Evolutionary conservation across 2,113 vertebrate genomes (phyloP), one percentile per base, ranked within the genome.

Genomic region (Salvelinus sp.): DNA sequence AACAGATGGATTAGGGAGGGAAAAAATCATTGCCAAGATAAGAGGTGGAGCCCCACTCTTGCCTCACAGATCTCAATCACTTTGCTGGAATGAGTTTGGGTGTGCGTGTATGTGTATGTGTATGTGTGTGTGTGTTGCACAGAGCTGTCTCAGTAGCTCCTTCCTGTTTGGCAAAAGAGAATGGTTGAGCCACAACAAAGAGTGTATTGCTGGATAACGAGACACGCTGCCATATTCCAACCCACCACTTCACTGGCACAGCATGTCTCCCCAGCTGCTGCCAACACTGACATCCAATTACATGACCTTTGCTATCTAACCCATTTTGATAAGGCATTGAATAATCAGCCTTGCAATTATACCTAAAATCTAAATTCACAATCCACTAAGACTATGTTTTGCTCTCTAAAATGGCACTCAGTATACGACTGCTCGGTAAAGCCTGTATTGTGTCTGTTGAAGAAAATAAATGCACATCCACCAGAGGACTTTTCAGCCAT

Each of bases 1-100:
- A 83, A 80, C 87, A 89, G 85, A 90, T 88, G 82, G 82, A 81
- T 81, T 57, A 73, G 81, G 67, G 79, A 80, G 64, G 78, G 79
- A 62, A 81, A 87, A 79, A 83, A 23, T 79, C 74, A 79, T 66
- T 79, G 76, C 82, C 75, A 79, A 28, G 77, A 80, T 78, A 68
- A 72, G 65, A 82, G 79, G 76, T 76, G 62, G 6, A 70, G 54
- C 18, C 77, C 63, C 38, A 73, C 72, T 72, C 20, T 85, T 82
- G 86, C 84, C 79, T 83, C 73, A 82, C 78, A 82, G 67, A 89
- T 83, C 80, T 82, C 71, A 82, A 72, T 83, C 69, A 72, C 80
- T 84, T 76, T 77, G 77, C 82, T 69, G 72, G 69, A 71, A 81
- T 82, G 74, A 75, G 48, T 54, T 10, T 16, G 50, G 25, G 33